Evolutionary conservation across 2,797 vertebrate species (phyloP), one percentile per base, ranked within the genome.

Genomic region (Rhinatrema bivittatum): DNA sequence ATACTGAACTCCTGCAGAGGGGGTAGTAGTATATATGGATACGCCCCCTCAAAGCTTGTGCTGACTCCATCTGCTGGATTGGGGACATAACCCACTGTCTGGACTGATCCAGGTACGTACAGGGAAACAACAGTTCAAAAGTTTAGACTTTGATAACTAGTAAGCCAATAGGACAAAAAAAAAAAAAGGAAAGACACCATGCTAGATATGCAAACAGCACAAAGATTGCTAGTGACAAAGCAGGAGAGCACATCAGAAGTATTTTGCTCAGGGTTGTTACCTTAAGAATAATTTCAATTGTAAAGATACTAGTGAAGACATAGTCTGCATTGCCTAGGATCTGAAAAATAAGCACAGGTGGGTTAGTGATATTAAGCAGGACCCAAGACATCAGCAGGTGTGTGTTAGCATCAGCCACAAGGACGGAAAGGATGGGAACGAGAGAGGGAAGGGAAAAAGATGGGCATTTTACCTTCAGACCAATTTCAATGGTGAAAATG

Each of bases 271-370:
- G 51, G 54, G 53, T 56, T 57, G 68, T 77, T 88, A 98, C 96
- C 96, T 99, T 99, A 65, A 99, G 90, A 76, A 98, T 93, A 76
- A 99, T 99, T 85, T 99, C 96, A 68, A 98, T 94, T 43, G 96
- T 99, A 87, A 99, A 99, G 81, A 99, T 94, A 78, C 94, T 94
- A 67, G 95, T 99, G 78, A 99, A 99, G 74, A 98, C 91, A 56
- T 99, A 94, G 85, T 99, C 96, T 79, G 96, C 96, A 80, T 98
- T 96, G 78, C 94, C 91, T 76, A 99, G 85, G 79, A 99, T 94
- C 96, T 99, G 87, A 72, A 87, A 86, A 78, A 82, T 62, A 86
- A 85, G 81, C 81, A 84, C 60, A 85, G 49, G 57, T 2, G 57
- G 68, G 64, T 86, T 82, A 85, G 78, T 74, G 62, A 68, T 70